A percentile compares a stretch with the other conserved stretches of the same genome.
These are phyloP conservation scores for Zaprionus bogoriensis DNA, from an alignment of 2,888 invertebrate species.

Conservation along the genomic window DNA sequence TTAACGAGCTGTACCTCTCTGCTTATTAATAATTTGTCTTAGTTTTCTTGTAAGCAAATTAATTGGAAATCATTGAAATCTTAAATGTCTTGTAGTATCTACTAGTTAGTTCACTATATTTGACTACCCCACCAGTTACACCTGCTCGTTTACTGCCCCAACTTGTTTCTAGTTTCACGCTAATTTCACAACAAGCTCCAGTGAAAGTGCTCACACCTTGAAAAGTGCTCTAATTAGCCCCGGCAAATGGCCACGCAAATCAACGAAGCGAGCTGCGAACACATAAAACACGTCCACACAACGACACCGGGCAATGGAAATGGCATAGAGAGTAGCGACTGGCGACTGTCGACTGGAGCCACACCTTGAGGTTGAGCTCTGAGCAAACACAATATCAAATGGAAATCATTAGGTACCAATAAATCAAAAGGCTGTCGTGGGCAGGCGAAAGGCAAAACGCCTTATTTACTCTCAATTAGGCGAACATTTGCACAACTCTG, in stretches of 20 bases:
- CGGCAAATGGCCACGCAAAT: slow-evolving; percentile 17
- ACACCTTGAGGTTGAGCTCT: slow-evolving; percentile 37
- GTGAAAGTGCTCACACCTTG: slow-evolving; percentile 31
- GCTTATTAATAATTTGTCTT: neutral
- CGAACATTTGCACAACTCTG: slow-evolving; percentile 53
- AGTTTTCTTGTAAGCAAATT: too few relatives aligned
- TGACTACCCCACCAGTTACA: neutral
- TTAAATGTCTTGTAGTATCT: too few relatives aligned
- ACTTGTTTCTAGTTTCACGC: neutral
- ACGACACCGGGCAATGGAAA: neutral
- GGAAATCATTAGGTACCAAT: slow-evolving; percentile 61
- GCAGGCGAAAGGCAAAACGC: slow-evolving; percentile 33
- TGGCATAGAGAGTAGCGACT: neutral
- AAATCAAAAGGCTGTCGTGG: slow-evolving; percentile 59
- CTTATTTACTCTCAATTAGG: slow-evolving; percentile 71
- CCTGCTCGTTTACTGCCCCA: neutral
- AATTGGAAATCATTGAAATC: too few relatives aligned
- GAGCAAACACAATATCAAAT: slow-evolving; percentile 45
- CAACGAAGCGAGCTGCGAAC: slow-evolving; percentile 35
- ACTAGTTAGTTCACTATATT: neutral
- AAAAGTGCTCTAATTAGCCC: slow-evolving; percentile 32
- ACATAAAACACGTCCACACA: slow-evolving; percentile 49
- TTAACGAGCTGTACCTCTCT: too few relatives aligned
- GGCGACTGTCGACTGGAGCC: slow-evolving; percentile 11
- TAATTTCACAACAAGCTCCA: neutral